Evolutionary conservation across 2,113 vertebrate genomes (phyloP).

Genomic region (Sinocyclocheilus grahami): DNA sequence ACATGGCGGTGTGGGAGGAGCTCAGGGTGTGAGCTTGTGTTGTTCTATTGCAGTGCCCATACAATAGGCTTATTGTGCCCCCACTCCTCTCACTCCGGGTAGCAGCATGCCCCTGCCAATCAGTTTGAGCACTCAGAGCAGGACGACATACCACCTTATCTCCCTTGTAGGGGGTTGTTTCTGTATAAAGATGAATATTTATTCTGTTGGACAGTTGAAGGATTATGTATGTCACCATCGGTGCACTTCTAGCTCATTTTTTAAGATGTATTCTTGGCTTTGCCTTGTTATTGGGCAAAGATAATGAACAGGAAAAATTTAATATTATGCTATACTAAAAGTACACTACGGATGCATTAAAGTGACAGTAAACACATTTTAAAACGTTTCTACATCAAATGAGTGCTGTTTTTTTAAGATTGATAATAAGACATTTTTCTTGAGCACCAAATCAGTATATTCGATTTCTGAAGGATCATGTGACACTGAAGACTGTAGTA

Average conservation of each 20-base stretch:
- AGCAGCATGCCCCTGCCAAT: constrained; percentile 4
- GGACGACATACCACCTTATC: not conserved
- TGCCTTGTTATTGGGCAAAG: not conserved
- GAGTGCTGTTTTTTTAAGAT: not conserved
- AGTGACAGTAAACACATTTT: not conserved
- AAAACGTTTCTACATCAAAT: not conserved
- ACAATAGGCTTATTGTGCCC: constrained; percentile 54
- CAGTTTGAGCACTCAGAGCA: not conserved
- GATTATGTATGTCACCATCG: not conserved
- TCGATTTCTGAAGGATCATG: not conserved
- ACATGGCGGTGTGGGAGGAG: constrained; percentile 25
- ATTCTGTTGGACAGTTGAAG: not conserved
- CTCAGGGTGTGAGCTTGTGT: constrained; percentile 25
- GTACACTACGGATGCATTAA: not conserved
- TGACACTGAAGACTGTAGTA: not conserved
- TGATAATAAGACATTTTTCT: not conserved
- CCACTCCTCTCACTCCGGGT: not conserved
- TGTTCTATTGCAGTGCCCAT: constrained; percentile 37
- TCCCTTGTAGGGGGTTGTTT: not conserved
- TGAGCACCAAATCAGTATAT: not conserved
- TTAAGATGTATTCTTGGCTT: not conserved
- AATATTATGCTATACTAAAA: not conserved
- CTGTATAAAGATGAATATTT: not conserved
- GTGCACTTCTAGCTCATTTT: not conserved
- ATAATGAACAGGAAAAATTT: not conserved